phyloP scores from a whole-genome alignment of 1,140 invertebrate species.

The Ceratina calcarata region DNA sequence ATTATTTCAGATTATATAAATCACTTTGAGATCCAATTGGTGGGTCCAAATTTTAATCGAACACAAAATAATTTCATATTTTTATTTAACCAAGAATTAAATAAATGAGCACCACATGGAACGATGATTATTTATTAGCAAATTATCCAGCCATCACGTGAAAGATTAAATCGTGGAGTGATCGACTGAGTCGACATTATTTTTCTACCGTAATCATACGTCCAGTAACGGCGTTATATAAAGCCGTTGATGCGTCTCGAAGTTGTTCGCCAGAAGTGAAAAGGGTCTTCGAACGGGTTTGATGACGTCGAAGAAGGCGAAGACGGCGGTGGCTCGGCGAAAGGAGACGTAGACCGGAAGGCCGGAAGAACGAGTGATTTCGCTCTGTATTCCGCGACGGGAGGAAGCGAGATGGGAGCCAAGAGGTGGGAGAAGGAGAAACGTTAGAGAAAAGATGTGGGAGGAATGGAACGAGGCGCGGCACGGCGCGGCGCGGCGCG shows the following conservation, averaged over 20 bases:
- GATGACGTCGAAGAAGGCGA: constrained; percentile 13
- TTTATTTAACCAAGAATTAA: too few relatives aligned
- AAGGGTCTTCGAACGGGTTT: constrained; percentile 20
- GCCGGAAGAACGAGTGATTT: too few relatives aligned
- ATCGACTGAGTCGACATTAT: not conserved
- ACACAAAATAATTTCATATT: too few relatives aligned
- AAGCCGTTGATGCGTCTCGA: constrained; percentile 13
- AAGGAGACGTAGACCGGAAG: not conserved
- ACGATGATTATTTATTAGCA: too few relatives aligned
- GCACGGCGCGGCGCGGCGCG: too few relatives aligned
- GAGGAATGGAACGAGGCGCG: constrained; percentile 1
- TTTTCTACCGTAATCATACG: not conserved
- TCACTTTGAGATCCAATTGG: too few relatives aligned
- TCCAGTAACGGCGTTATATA: constrained; percentile 3
- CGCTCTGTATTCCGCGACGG: too few relatives aligned
- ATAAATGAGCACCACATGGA: too few relatives aligned
- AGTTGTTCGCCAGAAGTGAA: constrained; percentile 35
- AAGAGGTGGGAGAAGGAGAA: constrained; percentile 10
- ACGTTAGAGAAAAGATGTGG: constrained; percentile 7
- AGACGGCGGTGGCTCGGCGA: not conserved
- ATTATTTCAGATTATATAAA: too few relatives aligned
- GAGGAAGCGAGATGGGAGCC: not conserved
- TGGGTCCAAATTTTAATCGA: too few relatives aligned
- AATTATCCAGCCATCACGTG: too few relatives aligned
- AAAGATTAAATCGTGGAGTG: too few relatives aligned